Conservation (phyloP, 2,113 vertebrate species). For the Proteles cristata region DNA sequence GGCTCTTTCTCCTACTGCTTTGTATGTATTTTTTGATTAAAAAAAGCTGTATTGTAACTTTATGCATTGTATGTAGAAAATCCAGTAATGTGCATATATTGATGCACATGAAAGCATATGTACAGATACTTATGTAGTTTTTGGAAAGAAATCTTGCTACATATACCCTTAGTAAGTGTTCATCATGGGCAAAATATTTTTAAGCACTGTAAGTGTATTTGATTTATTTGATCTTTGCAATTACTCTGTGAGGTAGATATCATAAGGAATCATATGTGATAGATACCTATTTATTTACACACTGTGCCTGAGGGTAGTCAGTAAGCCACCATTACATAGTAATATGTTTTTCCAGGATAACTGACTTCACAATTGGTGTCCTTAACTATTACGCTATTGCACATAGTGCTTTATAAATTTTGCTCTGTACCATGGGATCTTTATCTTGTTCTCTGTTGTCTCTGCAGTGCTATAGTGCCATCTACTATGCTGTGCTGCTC, state of each 20-base stretch:
- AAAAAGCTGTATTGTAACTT: background rate
- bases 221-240: background rate
- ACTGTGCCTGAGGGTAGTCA: background rate
- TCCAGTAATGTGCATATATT: background rate
- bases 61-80: background rate
- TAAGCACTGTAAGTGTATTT: background rate
- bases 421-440: background rate
- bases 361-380: background rate
- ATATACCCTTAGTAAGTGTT: background rate
- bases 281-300: too few species aligned
- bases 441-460: background rate
- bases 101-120: background rate
- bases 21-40: background rate
- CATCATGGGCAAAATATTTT: background rate
- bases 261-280: background rate
- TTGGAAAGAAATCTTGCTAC: background rate
- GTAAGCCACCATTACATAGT: background rate
- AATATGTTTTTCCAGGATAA: background rate
- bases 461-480: fast-evolving
- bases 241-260: background rate
- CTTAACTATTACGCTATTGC: background rate
- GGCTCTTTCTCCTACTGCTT: background rate
- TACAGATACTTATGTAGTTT: background rate
- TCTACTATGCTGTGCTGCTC: background rate
- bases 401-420: background rate